Percentiles rank a stretch among this genome's conserved stretches.
Evolutionary conservation across 2,113 vertebrate genomes (phyloP).

Genomic region (Leuciscus idus): DNA sequence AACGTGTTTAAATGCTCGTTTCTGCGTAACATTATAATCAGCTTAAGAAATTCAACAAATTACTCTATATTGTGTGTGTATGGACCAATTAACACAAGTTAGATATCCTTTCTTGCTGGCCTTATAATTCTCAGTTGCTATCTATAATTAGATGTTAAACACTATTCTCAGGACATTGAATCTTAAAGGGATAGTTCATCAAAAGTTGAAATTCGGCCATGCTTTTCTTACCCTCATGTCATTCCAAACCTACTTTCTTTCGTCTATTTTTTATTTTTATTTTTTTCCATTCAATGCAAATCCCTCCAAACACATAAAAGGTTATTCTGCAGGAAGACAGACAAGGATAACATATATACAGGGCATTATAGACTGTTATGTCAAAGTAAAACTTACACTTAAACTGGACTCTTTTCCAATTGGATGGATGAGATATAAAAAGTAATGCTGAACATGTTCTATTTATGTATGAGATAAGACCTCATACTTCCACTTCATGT

Average conservation of each 20-base stretch:
- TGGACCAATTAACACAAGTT: conserved; percentile 4
- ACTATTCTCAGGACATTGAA: background rate
- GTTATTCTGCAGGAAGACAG: background rate
- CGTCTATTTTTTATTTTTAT: background rate
- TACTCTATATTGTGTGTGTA: background rate
- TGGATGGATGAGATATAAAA: background rate
- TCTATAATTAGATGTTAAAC: conserved; percentile 2
- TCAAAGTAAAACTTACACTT: background rate
- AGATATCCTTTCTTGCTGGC: background rate
- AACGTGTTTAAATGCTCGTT: background rate
- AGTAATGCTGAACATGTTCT: background rate
- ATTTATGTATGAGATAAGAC: background rate
- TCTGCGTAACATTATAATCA: background rate
- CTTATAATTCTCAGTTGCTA: conserved; percentile 1
- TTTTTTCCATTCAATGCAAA: background rate
- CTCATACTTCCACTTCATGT: background rate
- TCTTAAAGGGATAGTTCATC: background rate
- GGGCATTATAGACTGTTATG: background rate
- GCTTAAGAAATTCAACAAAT: conserved; percentile 10
- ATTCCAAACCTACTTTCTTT: background rate
- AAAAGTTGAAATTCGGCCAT: background rate
- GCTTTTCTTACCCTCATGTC: background rate
- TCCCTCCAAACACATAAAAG: background rate
- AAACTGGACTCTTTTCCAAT: background rate
- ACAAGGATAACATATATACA: background rate